Conservation (phyloP, 2,113 vertebrate species). For the Puffinus mauretanicus region DNA sequence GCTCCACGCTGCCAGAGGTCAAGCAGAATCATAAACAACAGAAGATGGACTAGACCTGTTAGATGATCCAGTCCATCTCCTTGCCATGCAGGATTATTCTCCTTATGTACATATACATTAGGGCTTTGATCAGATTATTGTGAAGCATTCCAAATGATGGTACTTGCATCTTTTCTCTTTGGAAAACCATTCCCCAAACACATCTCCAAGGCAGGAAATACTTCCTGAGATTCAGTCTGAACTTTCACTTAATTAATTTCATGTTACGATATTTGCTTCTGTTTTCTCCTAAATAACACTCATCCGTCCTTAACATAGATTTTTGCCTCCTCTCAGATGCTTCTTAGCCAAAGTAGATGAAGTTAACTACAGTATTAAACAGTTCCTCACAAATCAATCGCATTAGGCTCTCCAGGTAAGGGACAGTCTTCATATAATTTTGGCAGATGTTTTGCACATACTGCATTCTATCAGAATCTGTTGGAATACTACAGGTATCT, state of each 20-base stretch:
- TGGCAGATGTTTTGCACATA: not conserved
- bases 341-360: slow-evolving; percentile 56
- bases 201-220: slow-evolving; percentile 5
- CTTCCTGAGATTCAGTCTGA: slow-evolving; percentile 9
- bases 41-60: slow-evolving; percentile 56
- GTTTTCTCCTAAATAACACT: slow-evolving; percentile 7
- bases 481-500: not conserved
- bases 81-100: slow-evolving; percentile 53
- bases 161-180: slow-evolving; percentile 24
- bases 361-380: slow-evolving; percentile 8
- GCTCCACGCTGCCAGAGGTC: slow-evolving; percentile 61
- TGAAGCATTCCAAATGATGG: slow-evolving; percentile 44
- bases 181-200: slow-evolving; percentile 27
- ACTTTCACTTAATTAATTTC: slow-evolving; percentile 56
- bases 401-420: not conserved
- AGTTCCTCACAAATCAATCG: not conserved
- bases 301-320: not conserved
- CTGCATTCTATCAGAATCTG: not conserved
- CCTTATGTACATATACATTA: slow-evolving; percentile 1
- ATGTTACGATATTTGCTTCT: slow-evolving; percentile 9
- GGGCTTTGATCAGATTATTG: not conserved
- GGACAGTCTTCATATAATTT: not conserved
- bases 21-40: slow-evolving; percentile 58
- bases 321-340: slow-evolving; percentile 57
- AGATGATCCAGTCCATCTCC: slow-evolving; percentile 50